Evolutionary conservation across 2,888 invertebrate species (phyloP).

Genomic region (Tenthredo notha): DNA sequence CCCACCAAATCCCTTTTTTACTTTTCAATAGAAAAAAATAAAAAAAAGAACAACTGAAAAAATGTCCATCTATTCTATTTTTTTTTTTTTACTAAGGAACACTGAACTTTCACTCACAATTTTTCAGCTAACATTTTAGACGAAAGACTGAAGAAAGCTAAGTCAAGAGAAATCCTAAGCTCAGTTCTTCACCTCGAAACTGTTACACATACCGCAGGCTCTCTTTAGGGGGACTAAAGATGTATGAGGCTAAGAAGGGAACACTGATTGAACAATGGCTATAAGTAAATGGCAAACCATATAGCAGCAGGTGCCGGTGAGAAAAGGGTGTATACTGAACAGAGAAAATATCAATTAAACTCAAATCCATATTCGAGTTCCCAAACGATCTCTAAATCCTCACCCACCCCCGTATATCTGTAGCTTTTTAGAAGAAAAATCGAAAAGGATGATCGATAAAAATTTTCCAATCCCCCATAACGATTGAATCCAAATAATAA

Average conservation of each 20-base stretch:
- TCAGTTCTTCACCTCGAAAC: neutral
- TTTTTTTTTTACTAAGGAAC: too few relatives aligned
- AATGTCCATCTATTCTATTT: neutral
- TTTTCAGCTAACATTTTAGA: too few relatives aligned
- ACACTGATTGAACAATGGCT: slow-evolving; percentile 22
- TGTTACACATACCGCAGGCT: neutral
- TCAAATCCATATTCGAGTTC: slow-evolving; percentile 8
- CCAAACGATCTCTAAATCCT: neutral
- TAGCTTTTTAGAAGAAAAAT: too few relatives aligned
- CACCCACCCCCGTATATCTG: too few relatives aligned
- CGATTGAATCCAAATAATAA: too few relatives aligned
- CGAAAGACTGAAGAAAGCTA: neutral
- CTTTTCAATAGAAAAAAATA: neutral
- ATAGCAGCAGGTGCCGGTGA: neutral
- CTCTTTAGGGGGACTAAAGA: neutral
- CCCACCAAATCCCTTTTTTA: neutral
- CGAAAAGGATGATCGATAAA: too few relatives aligned
- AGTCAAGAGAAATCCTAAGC: neutral
- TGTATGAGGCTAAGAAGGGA: slow-evolving; percentile 10
- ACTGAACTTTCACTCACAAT: too few relatives aligned
- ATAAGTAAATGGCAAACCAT: neutral
- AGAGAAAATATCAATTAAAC: slow-evolving; percentile 31
- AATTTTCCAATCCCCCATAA: neutral
- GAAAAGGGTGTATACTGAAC: slow-evolving; percentile 9
- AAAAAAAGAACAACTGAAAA: neutral